These are phyloP conservation scores for Mustela lutreola DNA, from an alignment of 2,113 vertebrate species.

Conservation along the genomic window DNA sequence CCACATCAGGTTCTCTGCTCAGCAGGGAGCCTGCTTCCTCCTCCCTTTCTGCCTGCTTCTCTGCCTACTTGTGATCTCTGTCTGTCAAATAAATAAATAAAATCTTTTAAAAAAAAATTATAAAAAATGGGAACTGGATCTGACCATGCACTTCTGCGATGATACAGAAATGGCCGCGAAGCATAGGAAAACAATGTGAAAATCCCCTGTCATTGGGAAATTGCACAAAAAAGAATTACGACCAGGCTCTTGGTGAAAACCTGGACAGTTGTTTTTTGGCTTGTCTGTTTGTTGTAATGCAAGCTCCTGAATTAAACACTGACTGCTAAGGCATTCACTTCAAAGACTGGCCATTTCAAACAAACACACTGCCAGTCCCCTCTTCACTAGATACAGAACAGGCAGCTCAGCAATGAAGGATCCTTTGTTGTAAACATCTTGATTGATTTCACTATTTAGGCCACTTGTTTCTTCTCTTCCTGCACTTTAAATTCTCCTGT, in stretches of 20 bases:
- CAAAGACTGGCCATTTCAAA: neutral
- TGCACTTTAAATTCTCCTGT: neutral
- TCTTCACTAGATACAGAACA: neutral
- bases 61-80: no score
- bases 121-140: neutral
- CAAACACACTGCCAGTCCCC: neutral
- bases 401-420: neutral
- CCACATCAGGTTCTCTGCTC: no score
- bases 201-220: neutral
- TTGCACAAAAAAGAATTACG: neutral
- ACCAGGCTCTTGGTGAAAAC: neutral
- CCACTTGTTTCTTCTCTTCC: neutral
- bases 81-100: no score
- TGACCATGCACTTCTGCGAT: neutral
- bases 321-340: neutral
- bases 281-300: neutral
- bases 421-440: neutral
- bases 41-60: no score
- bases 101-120: no score
- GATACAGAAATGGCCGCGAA: neutral
- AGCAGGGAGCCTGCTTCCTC: no score
- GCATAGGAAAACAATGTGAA: neutral
- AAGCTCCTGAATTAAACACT: neutral
- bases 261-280: neutral
- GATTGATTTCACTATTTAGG: neutral